phyloP scores from a whole-genome alignment of 2,113 vertebrate genomes.

The Tamias sibiricus region DNA sequence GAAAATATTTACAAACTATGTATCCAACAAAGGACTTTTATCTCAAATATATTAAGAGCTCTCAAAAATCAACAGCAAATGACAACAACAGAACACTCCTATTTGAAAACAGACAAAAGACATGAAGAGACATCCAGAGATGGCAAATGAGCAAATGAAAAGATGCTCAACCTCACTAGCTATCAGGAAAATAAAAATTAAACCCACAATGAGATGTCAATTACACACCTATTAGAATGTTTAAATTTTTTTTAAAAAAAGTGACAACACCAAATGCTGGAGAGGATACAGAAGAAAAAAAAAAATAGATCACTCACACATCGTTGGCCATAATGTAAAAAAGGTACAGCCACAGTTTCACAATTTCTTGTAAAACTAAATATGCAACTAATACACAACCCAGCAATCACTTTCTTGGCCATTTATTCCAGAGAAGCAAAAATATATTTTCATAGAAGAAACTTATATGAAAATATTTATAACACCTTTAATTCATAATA shows the following conservation, averaged over 20 bases:
- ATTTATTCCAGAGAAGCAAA: constrained; percentile 6
- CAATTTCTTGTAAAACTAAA: neutral
- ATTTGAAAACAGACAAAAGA: constrained; percentile 8
- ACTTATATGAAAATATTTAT: neutral
- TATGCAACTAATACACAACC: neutral
- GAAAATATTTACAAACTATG: neutral
- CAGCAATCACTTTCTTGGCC: neutral
- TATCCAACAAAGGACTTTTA: neutral
- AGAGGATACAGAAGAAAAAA: neutral
- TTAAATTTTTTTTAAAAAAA: neutral
- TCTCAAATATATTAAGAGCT: neutral
- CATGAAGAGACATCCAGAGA: neutral
- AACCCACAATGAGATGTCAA: neutral
- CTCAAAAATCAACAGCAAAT: neutral
- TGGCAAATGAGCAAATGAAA: constrained; percentile 5
- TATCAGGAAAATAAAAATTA: neutral
- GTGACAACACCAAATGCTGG: neutral
- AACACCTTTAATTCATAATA: neutral
- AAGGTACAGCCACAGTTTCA: neutral
- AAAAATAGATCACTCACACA: neutral
- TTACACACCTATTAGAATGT: neutral
- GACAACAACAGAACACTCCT: neutral
- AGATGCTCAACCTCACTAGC: neutral
- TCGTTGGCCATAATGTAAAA: constrained; percentile 15
- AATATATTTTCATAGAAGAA: neutral